These are phyloP conservation scores for Ibycter americanus DNA, from an alignment of 2,797 vertebrate species.

Conservation along the genomic window DNA sequence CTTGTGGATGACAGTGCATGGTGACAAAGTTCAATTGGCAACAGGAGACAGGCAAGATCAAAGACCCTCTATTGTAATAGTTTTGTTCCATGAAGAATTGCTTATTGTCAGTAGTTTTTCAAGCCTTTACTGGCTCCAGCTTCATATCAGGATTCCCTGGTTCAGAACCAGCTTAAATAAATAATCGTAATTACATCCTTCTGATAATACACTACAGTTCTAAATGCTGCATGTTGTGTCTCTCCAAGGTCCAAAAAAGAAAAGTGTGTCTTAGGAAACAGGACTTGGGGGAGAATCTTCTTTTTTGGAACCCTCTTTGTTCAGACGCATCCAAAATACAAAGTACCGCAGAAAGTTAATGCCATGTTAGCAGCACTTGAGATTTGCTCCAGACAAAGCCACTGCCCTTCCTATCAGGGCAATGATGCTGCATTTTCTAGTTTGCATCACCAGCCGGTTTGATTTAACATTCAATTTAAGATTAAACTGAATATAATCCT, in stretches of 20 bases:
- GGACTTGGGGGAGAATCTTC: neutral
- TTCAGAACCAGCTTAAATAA: slow-evolving; percentile 69
- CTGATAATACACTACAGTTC: slow-evolving; percentile 16
- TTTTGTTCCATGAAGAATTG: slow-evolving; percentile 98
- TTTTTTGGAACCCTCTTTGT: neutral
- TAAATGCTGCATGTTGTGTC: neutral
- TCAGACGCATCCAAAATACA: neutral
- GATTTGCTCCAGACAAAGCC: slow-evolving; percentile 25
- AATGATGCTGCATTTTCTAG: neutral
- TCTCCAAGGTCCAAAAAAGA: neutral
- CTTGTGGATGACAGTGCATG: slow-evolving; percentile 91
- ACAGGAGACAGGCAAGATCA: slow-evolving; percentile 92
- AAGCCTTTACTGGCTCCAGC: slow-evolving; percentile 88
- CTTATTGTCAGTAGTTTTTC: slow-evolving; percentile 91
- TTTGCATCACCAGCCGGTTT: neutral
- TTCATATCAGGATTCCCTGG: slow-evolving; percentile 67
- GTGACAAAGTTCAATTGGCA: slow-evolving; percentile 97
- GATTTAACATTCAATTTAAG: neutral
- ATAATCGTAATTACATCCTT: slow-evolving; percentile 67
- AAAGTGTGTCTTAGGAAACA: neutral
- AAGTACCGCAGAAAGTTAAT: neutral
- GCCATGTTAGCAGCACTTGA: neutral
- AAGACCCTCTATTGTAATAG: slow-evolving; percentile 92
- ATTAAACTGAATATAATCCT: neutral
- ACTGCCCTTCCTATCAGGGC: neutral